phyloP scores from a whole-genome alignment of 2,888 invertebrate genomes.

The Leptinotarsa rubiginosa region DNA sequence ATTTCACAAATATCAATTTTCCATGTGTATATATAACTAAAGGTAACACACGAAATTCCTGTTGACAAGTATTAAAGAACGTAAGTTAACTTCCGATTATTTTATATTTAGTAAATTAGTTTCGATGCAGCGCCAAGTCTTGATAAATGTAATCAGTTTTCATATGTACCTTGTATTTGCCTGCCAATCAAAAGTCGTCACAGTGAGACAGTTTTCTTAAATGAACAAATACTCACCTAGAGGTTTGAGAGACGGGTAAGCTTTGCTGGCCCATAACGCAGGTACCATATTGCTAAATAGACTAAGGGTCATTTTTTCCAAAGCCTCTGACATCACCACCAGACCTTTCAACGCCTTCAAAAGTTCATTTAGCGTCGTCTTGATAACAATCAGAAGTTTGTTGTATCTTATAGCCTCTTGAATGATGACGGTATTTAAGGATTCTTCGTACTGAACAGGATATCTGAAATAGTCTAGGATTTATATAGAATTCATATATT shows the following conservation, averaged over 20 bases:
- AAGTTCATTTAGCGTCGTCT: constrained; percentile 71
- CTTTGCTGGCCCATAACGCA: constrained; percentile 75
- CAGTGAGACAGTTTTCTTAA: background rate
- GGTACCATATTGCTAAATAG: constrained; percentile 79
- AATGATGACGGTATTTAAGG: constrained; percentile 87
- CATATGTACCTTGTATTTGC: background rate
- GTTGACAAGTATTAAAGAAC: too few species aligned
- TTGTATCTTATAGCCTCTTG: constrained; percentile 89
- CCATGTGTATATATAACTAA: too few species aligned
- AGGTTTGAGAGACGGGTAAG: constrained; percentile 78
- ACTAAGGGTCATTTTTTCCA: constrained; percentile 77
- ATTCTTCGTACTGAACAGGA: constrained; percentile 88
- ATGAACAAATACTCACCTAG: constrained; percentile 67
- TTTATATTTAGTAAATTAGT: too few species aligned
- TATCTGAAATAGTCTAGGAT: constrained; percentile 68
- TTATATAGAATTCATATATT: background rate
- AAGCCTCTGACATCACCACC: constrained; percentile 81
- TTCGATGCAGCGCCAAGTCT: too few species aligned
- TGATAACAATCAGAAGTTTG: constrained; percentile 71
- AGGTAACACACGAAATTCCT: too few species aligned
- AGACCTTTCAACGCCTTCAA: constrained; percentile 81
- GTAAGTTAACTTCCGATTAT: too few species aligned
- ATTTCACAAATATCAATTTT: too few species aligned
- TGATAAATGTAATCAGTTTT: too few species aligned
- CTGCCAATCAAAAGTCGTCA: background rate